phyloP scores from a whole-genome alignment of 92 coral and sea anemone species.

The Epizoanthus illoricatus region DNA sequence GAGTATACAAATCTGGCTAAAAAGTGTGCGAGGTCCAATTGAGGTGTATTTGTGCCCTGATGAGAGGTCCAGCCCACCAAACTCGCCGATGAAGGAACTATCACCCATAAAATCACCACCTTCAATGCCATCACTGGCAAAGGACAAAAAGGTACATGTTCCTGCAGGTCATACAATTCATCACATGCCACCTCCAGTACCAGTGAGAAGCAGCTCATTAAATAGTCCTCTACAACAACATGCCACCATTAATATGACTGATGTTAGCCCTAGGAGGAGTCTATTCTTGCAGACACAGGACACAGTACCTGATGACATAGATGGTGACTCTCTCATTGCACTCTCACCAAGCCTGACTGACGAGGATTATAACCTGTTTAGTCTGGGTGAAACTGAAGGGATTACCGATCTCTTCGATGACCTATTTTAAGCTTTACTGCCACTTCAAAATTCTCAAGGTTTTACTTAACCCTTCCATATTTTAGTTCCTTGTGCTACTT shows the following conservation, averaged over 20 bases:
- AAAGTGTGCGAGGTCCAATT: conserved; percentile 90
- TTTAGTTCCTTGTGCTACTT: no score
- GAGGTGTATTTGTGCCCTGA: conserved; percentile 96
- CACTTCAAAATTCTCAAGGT: no score
- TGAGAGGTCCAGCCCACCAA: conserved; percentile 62
- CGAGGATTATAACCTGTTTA: conserved; percentile 68
- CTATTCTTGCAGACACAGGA: conserved; percentile 54
- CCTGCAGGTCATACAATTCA: conserved; percentile 20
- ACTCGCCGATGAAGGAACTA: conserved; percentile 76
- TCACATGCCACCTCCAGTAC: not conserved
- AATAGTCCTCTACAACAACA: conserved; percentile 11
- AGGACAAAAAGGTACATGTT: conserved; percentile 1
- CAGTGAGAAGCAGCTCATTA: not conserved
- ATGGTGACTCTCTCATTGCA: conserved; percentile 70
- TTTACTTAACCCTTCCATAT: no score
- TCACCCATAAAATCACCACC: conserved; percentile 73
- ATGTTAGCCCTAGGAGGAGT: conserved; percentile 58
- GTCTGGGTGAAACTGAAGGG: conserved; percentile 88
- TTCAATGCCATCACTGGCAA: not conserved
- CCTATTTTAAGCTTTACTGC: not conserved
- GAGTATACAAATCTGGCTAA: conserved; percentile 95
- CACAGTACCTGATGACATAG: conserved; percentile 70
- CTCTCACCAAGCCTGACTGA: conserved; percentile 86
- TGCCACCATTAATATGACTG: not conserved
- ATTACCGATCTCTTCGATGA: conserved; percentile 86